Base-by-base conservation (phyloP, 2,888 invertebrate species). In the Drosophila kuntzei region DNA sequence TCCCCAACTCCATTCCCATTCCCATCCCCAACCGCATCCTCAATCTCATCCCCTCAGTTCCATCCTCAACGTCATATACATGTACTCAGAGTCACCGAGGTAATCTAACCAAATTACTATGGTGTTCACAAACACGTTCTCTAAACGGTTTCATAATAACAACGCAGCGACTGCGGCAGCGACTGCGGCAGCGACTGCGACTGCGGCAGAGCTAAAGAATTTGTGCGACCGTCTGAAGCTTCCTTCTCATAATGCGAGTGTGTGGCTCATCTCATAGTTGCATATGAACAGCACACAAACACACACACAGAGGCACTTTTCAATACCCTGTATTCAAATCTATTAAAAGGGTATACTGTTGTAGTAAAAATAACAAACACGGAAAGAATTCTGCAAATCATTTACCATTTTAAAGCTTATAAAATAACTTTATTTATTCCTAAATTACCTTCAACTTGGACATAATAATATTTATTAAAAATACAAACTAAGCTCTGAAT, bases 101-200 rank as follows among this genome's bases (percentile, higher is more conserved):
- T 87, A 85, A 85, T 89, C 89, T 85, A 85, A 85, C 85, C 82
- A 85, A 85, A 85, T 85, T 85, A 85, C 85, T 89, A 75, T 89
- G 85, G 85, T 85, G 85, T 87, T 89, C 85, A 89, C 85, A 85
- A 89, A 85, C 85, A 89, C 85, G 85, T 85, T 85, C 89, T 85
- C 85, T 85, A 85, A 85, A 85, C 83, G 90, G 90, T 88, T 89
- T 90, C 89, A 90, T 90, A 89, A 89, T 90, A 89, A 90, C 89
- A 86, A 81, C 80, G 77, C 77, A 61, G 59, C 63, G 22, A 14
- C 54, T 22, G 37, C 46, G 16, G 9, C 49, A 22, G 54, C 12
- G 46, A n/a, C 36, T 3, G 29, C 46, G 43, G 11, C 44, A 2
- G 46, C 61, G 39, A 29, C 59, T 14, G 46, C 46, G 16, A 27